A percentile compares a stretch with the other conserved stretches of the same genome.
Conservation (phyloP, 92 coral and sea anemone genomes). For the Paragorgia papillata region DNA sequence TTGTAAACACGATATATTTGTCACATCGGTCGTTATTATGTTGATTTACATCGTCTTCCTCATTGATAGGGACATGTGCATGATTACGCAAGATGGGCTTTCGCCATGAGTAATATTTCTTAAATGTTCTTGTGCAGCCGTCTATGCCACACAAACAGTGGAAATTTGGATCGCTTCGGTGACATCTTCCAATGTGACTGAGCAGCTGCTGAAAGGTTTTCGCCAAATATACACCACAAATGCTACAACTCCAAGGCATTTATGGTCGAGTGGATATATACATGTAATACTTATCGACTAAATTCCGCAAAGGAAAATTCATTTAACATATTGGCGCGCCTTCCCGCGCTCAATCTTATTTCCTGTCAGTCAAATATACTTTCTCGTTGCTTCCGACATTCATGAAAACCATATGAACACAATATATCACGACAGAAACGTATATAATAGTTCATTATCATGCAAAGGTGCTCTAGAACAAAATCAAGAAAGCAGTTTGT, state of each 20-base stretch:
- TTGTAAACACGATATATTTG: background rate
- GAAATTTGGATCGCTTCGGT: slow-evolving; percentile 17
- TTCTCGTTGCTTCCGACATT: no score
- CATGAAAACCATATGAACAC: background rate
- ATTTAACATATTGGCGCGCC: background rate
- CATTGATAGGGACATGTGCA: background rate
- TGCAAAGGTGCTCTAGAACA: no score
- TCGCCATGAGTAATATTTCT: slow-evolving; percentile 16
- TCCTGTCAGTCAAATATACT: background rate
- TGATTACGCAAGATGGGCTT: background rate
- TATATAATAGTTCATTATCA: no score
- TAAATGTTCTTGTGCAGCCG: no score
- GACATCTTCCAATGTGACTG: slow-evolving; percentile 17
- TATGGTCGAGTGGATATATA: background rate
- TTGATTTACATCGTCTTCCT: no score
- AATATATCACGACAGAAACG: no score
- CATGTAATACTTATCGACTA: no score
- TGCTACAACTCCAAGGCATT: slow-evolving; percentile 34
- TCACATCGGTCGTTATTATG: no score
- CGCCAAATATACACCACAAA: slow-evolving; percentile 6
- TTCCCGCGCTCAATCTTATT: background rate
- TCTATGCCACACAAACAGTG: slow-evolving; percentile 28
- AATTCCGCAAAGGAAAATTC: no score
- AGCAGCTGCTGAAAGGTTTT: background rate
- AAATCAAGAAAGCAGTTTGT: no score